Evolutionary conservation across 2,113 vertebrate species (phyloP).

Genomic region (Sclerurus mexicanus): DNA sequence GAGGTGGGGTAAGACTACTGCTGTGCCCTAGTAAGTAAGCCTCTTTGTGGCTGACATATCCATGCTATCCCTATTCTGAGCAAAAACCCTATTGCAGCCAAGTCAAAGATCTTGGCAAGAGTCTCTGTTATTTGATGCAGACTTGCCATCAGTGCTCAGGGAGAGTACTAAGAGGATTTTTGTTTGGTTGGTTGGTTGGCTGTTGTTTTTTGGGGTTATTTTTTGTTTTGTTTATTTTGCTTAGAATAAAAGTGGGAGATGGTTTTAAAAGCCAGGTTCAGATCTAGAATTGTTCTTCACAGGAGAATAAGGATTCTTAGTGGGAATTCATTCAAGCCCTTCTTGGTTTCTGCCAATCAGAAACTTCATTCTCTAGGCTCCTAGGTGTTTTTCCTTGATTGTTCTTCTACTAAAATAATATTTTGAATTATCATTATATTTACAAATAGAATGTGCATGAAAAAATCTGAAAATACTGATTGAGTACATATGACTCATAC

Average conservation of each 20-base stretch:
- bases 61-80: not conserved
- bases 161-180: not conserved
- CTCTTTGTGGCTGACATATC: not conserved
- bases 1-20: not conserved
- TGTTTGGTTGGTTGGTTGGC: no score
- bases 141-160: not conserved
- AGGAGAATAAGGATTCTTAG: not conserved
- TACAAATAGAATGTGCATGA: not conserved
- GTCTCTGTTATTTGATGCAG: not conserved
- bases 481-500: not conserved
- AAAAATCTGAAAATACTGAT: not conserved
- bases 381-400: not conserved
- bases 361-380: not conserved
- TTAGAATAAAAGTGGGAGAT: not conserved
- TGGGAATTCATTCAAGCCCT: not conserved
- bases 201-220: no score
- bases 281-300: not conserved
- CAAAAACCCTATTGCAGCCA: rapidly evolving
- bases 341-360: not conserved
- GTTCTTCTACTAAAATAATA: not conserved
- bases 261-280: not conserved
- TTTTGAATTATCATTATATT: not conserved
- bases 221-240: not conserved
- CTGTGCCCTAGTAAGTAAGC: not conserved
- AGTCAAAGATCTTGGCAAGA: not conserved